Conservation (phyloP, 2,888 invertebrate genomes). For the Protonemura montana region DNA sequence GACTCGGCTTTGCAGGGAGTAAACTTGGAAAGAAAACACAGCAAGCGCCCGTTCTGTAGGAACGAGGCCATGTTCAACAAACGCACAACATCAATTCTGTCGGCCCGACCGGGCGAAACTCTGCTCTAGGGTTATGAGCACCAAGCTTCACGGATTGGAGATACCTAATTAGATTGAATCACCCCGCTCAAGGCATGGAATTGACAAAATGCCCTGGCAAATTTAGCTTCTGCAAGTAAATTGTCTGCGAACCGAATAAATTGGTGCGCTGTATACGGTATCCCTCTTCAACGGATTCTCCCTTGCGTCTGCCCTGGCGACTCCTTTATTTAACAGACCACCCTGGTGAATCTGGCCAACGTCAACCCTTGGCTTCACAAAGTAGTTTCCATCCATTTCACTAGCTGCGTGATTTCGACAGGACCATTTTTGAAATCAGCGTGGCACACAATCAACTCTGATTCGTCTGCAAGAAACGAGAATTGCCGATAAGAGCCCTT, state of each 20-base stretch:
- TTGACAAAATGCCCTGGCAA: too few species aligned
- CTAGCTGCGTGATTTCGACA: neutral
- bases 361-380: neutral
- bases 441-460: neutral
- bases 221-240: too few species aligned
- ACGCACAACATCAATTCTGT: neutral
- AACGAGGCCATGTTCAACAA: neutral
- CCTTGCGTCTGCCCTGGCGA: too few species aligned
- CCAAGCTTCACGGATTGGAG: too few species aligned
- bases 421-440: neutral
- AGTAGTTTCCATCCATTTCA: neutral
- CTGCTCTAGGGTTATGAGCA: too few species aligned
- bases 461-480: neutral
- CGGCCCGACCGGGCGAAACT: neutral
- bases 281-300: too few species aligned
- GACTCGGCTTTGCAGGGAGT: neutral
- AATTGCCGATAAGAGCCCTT: neutral
- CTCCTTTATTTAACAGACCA: too few species aligned
- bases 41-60: neutral
- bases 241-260: too few species aligned
- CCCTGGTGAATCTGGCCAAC: too few species aligned
- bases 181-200: too few species aligned
- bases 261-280: too few species aligned
- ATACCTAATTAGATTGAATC: too few species aligned
- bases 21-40: neutral